phyloP scores from a whole-genome alignment of 2,797 vertebrate genomes.

The Cyclura pinguis region DNA sequence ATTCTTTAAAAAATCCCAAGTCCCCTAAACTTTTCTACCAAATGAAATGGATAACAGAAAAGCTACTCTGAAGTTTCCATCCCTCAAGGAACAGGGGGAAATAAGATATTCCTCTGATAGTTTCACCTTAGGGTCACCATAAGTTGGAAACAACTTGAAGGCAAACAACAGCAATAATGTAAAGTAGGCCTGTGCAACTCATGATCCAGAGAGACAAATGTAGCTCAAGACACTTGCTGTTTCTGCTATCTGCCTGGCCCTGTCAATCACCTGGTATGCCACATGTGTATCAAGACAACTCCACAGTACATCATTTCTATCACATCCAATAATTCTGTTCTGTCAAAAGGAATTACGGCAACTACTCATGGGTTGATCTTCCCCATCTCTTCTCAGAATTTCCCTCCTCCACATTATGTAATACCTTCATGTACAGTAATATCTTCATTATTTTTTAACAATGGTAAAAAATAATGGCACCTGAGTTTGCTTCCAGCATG shows the following conservation, averaged over 20 bases:
- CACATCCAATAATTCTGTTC: neutral
- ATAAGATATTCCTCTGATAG: neutral
- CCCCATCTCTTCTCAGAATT: neutral
- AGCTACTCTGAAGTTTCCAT: neutral
- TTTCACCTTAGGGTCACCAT: too few species aligned
- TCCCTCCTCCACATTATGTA: neutral
- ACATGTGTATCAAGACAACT: neutral
- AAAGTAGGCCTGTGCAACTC: neutral
- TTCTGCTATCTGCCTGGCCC: neutral
- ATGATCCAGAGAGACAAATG: neutral
- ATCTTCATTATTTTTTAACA: neutral
- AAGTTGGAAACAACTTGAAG: too few species aligned
- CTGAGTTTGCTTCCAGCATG: neutral
- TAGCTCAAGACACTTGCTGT: neutral
- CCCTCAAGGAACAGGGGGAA: neutral
- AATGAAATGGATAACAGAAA: neutral
- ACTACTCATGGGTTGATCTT: neutral
- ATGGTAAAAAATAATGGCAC: neutral
- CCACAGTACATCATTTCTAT: neutral
- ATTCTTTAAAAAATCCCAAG: neutral
- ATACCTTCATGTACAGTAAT: neutral
- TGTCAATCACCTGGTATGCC: neutral
- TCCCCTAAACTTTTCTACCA: neutral
- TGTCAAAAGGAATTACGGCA: neutral
- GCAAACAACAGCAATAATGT: too few species aligned